Evolutionary conservation across 2,888 invertebrate genomes (phyloP), one percentile per base, ranked within the genome.

Genomic region (Plebejus melissa): DNA sequence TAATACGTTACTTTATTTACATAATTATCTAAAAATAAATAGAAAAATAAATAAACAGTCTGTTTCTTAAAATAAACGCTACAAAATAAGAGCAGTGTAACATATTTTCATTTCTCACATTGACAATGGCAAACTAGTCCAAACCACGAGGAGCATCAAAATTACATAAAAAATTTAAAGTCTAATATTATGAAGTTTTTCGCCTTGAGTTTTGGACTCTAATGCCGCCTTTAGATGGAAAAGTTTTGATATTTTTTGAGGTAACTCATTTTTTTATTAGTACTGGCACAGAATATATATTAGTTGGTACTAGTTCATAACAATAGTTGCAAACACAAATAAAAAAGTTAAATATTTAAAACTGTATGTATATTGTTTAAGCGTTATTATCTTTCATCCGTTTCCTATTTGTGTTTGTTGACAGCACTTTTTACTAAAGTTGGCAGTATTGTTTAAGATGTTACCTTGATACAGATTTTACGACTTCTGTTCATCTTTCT

Each of bases 41-140:
- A 89, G 83, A 86, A 84, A 82, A 87, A 87, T 88, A 90, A 91
- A 90, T 90, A 90, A 89, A 90, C 88, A 89, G 88, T 90, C 89
- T 72, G 72, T 54, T 72, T 22, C 50, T 72, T 54, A 72, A 54
- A 72, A 28, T 72, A 16, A 50, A 72, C 13, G 13, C 28, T 58
- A 57, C 13, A 74, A 36, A 58, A 74, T 58, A 74, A 60, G 57
- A 60, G 38, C n/a, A 74, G 57, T 74, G 36, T 16, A 46, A 76
- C 58, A 46, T 71, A 74, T 74, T 58, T 74, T 70, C 57, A 57
- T 71, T 36, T 16, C 32, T 36, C 5, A 16, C 65, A 65, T 65
- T 65, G 65, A 36, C 32, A 32, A 60, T 11, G 22, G 60, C 60
- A 60, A 2, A 41, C 9, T 41, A 2, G 2, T 58, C 58, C 58